These are phyloP conservation scores for Lytechinus pictus DNA, from an alignment of 35 echinoderm and acorn worm genomes.

Conservation along the genomic window DNA sequence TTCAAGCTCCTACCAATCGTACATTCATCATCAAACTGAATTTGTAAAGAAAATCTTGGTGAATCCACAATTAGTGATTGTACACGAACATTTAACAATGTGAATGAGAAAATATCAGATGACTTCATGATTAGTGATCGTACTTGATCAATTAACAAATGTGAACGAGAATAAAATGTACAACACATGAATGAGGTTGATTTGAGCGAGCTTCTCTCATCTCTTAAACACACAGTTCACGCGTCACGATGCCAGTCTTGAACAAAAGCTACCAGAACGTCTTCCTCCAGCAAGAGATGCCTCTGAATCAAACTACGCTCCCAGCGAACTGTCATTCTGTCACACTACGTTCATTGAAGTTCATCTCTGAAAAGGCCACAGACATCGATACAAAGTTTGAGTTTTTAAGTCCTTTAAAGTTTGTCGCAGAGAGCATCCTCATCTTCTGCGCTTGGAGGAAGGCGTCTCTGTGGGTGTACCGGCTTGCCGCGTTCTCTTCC, in stretches of 20 bases:
- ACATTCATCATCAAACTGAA: not conserved
- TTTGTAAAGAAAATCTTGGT: not conserved
- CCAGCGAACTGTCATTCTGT: not conserved
- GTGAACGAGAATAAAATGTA: not conserved
- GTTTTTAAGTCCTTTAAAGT: not conserved
- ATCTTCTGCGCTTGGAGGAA: conserved; percentile 63
- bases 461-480: conserved; percentile 68
- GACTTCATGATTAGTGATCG: not conserved
- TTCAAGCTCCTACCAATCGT: not conserved
- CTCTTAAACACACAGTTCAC: not conserved
- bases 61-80: not conserved
- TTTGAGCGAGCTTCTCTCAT: not conserved
- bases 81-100: not conserved
- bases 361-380: not conserved
- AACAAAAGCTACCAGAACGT: not conserved
- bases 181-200: too few relatives aligned
- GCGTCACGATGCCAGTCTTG: not conserved
- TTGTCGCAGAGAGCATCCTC: not conserved
- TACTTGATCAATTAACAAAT: not conserved
- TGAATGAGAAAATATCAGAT: not conserved
- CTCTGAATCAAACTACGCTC: not conserved
- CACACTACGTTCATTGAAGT: not conserved
- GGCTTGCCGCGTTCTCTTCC: conserved; percentile 78
- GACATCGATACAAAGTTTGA: not conserved
- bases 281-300: not conserved